Percentiles rank a stretch among this genome's conserved stretches.
Conservation (phyloP, 2,113 vertebrate species). For the Melanerpes aurifrons region DNA sequence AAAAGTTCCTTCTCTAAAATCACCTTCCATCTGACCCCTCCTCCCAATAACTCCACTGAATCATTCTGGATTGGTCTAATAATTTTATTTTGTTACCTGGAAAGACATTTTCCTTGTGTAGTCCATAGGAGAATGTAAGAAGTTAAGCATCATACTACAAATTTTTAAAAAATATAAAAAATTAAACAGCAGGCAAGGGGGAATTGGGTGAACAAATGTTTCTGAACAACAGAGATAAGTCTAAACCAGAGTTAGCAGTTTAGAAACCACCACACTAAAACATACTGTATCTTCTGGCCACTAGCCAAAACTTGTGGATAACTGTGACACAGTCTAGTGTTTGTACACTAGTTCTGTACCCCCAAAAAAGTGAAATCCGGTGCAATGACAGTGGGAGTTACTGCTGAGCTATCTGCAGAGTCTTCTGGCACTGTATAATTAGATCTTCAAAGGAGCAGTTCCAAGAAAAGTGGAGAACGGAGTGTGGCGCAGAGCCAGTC, state of each 20-base stretch:
- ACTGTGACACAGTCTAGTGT: not conserved
- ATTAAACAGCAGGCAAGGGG: not conserved
- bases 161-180: not conserved
- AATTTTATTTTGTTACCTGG: not conserved
- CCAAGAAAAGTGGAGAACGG: constrained; percentile 37
- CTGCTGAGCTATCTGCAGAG: constrained; percentile 10
- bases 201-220: not conserved
- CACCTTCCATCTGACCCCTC: not conserved
- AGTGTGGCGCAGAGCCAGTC: not conserved
- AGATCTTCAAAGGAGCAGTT: constrained; percentile 46
- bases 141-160: not conserved
- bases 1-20: not conserved
- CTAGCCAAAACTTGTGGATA: constrained; percentile 17
- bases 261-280: not conserved
- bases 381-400: not conserved
- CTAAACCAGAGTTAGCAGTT: not conserved
- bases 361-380: not conserved
- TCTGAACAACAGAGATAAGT: not conserved
- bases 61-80: not conserved
- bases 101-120: not conserved
- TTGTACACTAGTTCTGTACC: constrained; percentile 27
- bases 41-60: not conserved
- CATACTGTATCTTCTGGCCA: constrained; percentile 14
- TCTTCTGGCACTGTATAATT: constrained; percentile 38
- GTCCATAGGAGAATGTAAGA: not conserved